Conservation (phyloP, 2,113 vertebrate species). For the Salminus brasiliensis region DNA sequence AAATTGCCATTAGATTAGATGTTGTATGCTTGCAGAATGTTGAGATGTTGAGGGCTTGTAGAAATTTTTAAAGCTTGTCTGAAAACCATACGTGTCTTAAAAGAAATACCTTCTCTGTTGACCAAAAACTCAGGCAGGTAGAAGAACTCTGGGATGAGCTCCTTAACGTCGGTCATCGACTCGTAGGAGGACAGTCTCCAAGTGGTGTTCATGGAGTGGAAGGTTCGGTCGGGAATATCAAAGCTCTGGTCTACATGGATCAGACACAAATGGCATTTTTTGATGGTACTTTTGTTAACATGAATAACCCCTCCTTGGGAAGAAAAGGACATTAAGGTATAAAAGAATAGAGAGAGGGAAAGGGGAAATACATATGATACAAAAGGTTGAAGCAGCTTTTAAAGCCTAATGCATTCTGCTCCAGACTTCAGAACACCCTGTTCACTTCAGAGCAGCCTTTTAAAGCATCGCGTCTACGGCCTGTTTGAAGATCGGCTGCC, state of each 20-base stretch:
- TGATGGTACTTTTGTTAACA: conserved; percentile 55
- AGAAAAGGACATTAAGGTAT: conserved; percentile 16
- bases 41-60: too few species aligned
- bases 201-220: conserved; percentile 97
- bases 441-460: conserved; percentile 11
- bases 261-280: conserved; percentile 69
- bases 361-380: neutral
- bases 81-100: too few species aligned
- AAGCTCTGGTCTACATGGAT: conserved; percentile 94
- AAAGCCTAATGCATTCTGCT: conserved; percentile 40
- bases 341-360: neutral
- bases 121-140: conserved; percentile 97
- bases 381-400: conserved; percentile 47
- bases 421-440: conserved; percentile 22
- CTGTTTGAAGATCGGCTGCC: conserved; percentile 14
- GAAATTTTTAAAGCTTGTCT: too few species aligned
- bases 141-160: conserved; percentile 98
- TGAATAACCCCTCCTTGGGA: conserved; percentile 30
- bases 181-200: conserved; percentile 97
- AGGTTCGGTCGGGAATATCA: conserved; percentile 98
- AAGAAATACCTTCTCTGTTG: conserved; percentile 96
- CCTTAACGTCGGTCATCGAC: conserved; percentile 98
- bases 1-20: too few species aligned
- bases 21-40: too few species aligned
- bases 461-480: neutral